These are phyloP conservation scores for Aphelinus atriplicis DNA, from an alignment of 1,140 invertebrate genomes.

Conservation along the genomic window DNA sequence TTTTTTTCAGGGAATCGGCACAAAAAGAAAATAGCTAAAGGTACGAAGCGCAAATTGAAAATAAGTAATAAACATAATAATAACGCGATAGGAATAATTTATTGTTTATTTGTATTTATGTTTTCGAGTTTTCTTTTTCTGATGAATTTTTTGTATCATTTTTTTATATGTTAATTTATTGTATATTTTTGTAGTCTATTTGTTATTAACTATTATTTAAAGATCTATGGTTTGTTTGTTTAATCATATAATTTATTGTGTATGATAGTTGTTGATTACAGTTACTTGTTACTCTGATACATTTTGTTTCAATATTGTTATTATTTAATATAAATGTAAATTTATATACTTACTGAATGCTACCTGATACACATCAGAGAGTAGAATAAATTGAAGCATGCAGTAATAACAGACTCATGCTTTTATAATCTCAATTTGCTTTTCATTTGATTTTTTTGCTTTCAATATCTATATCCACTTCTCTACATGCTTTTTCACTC, in stretches of 20 bases:
- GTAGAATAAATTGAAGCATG: constrained; percentile 17
- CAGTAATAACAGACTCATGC: constrained; percentile 10
- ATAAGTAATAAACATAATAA: constrained; percentile 53
- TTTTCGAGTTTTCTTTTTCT: constrained; percentile 55
- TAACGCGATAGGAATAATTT: constrained; percentile 52
- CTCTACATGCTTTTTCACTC: neutral
- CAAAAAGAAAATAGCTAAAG: constrained; percentile 63
- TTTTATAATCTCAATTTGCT: neutral
- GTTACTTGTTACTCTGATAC: neutral
- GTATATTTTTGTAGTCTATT: constrained; percentile 26
- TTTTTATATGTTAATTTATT: constrained; percentile 42
- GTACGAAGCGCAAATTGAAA: constrained; percentile 58
- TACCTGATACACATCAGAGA: neutral
- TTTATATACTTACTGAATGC: too few species aligned
- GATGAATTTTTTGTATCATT: constrained; percentile 55
- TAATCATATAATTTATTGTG: constrained; percentile 37
- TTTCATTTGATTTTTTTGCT: neutral
- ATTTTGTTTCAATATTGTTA: too few species aligned
- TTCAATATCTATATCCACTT: neutral
- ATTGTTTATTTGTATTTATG: constrained; percentile 53
- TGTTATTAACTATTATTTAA: constrained; percentile 39
- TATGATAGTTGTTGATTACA: constrained; percentile 15
- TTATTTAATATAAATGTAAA: too few species aligned
- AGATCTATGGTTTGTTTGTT: constrained; percentile 17
- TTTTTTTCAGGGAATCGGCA: constrained; percentile 60